Conservation (phyloP, 2,888 invertebrate species). For the Sepiola atlantica region DNA sequence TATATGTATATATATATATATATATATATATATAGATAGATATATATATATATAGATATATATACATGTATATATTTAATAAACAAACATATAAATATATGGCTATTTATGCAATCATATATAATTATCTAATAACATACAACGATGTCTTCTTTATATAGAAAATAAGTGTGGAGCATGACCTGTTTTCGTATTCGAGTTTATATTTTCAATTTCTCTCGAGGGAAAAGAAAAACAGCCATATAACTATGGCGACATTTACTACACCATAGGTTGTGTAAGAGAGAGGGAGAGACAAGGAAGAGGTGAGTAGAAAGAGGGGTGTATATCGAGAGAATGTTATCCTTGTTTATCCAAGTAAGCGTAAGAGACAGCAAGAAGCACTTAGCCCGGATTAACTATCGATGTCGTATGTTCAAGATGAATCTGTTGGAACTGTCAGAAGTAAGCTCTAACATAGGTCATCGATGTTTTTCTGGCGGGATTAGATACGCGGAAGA, state of each 20-base stretch:
- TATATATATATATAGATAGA: background rate
- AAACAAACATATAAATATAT: too few relatives aligned
- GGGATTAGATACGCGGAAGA: background rate
- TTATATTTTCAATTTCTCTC: background rate
- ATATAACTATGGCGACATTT: too few relatives aligned
- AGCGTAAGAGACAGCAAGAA: background rate
- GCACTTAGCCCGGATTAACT: conserved; percentile 32
- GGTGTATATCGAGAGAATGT: too few relatives aligned
- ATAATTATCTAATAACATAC: too few relatives aligned
- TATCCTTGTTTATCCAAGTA: background rate
- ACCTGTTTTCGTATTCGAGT: background rate
- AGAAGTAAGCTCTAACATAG: background rate
- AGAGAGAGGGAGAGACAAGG: background rate
- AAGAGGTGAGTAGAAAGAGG: background rate
- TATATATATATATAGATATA: background rate
- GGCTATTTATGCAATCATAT: too few relatives aligned
- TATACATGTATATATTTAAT: too few relatives aligned
- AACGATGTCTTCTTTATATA: too few relatives aligned
- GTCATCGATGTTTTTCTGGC: background rate
- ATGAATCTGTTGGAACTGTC: background rate
- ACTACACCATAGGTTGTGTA: background rate
- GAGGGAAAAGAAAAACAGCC: background rate
- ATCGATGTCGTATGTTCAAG: background rate
- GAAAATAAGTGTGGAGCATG: background rate
- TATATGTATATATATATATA: background rate